Base-by-base conservation (phyloP, 2,797 vertebrate species). In the Masticophis lateralis region DNA sequence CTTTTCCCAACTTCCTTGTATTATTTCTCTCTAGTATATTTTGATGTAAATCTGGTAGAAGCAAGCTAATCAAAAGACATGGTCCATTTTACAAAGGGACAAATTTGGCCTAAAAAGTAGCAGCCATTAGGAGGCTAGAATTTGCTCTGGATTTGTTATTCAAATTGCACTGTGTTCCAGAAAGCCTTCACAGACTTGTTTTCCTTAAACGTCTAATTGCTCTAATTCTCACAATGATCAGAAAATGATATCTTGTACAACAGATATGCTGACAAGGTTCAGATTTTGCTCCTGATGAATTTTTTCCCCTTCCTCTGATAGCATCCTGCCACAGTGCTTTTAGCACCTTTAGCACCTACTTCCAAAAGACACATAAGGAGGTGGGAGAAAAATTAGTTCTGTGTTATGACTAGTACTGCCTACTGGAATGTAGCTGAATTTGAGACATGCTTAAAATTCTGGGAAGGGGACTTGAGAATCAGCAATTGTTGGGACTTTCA, bases 101-200 rank as follows among this genome's bases (percentile, higher is more conserved):
- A 83, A 92, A 93, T 94, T 93, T n/a, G 0, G 90, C 51, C 53
- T 94, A 94, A 89, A 79, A 92, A 87, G 28, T 56, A 56, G 60
- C 94, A 90, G 92, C 90, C 92, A 18, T 53, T 79, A 69, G 91
- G 89, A 93, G 89, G 37, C 94, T 92, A 87, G 86, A 88, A 93
- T 92, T 59, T 94, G 53, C 94, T 94, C 92, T 87, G 25, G 43
- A 25, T 93, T 94, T 79, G 89, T 96, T 94, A 95, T 95, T 96
- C 94, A 96, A 95, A 95, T 91, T 4, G 20, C 16, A 9, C 91
- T 20, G 93, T 63, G 22, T 88, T 95, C 91, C 14, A 92, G 86
- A 92, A 0, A 2, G n/a, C 91, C 87, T 91, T 92, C 95, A 57
- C 88, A 95, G 59, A 47, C 90, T 91, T 1, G 0, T 95, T 95